Evolutionary conservation across 37 sponge, comb jelly and placozoan species (phyloP), one percentile per base, ranked within the genome.

Genomic region (Agelas oroides): DNA sequence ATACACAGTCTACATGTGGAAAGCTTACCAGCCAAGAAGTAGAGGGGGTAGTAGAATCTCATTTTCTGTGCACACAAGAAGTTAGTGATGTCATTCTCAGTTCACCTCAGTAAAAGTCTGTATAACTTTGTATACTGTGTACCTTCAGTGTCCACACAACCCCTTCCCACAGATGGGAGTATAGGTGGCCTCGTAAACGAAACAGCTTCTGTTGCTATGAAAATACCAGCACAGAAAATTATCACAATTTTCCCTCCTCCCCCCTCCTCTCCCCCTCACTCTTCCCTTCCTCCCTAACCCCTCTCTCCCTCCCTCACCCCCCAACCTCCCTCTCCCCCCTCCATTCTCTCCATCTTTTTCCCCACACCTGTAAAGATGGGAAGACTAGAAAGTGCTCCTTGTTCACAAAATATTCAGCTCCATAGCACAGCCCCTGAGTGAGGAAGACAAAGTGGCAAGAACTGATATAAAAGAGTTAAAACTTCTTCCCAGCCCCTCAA

Each of bases 151-250:
- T 59, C 63, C 46, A 59, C 28, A 58, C 24, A 3, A 88, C 20
- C 28, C 70, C 89, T 25, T 88, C 70, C 76, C 70, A 58, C n/a
- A 81, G n/a, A 41, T 84, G 78, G 23, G 78, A 62, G 1, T 0
- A 16, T 13, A 70, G 23, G 38, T 89, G 90, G 72, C 90, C 90
- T 60, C 74, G 40, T 33, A 89, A 23, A 25, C 79, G 72, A 70
- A 89, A 89, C 56, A 83, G 23, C 66, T 71, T 73, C 27, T 59
- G 40, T 84, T 89, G 90, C 85, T 88, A 70, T 39, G 64, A 53
- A 3, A 18, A 71, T 8, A 46, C 6, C 46, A 46, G 8, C 8
- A 12, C 6, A 3, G 8, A 46, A 46, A 8, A 46, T 46, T 8
- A 46, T 8, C 6, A 12, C 46, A 46, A 12, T 8, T 12, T 46